Conservation (phyloP, 2,797 vertebrate genomes). For the Thaleichthys pacificus region DNA sequence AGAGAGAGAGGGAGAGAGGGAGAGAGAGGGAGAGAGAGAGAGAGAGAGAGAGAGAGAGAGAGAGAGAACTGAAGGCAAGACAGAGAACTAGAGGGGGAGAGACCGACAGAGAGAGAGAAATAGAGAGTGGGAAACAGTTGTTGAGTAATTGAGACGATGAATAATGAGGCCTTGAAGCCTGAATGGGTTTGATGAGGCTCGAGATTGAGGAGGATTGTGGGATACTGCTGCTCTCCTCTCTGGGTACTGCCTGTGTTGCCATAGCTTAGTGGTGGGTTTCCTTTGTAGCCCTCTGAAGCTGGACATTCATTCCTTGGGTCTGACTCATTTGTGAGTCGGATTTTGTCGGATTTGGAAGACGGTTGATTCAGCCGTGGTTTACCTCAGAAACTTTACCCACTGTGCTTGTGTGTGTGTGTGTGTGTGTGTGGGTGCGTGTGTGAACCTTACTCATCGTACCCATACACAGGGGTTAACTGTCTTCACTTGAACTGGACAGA, state of each 20-base stretch:
- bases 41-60: slow-evolving; percentile 35
- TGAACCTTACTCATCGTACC: slow-evolving; percentile 32
- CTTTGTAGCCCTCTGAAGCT: no score
- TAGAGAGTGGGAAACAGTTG: slow-evolving; percentile 58
- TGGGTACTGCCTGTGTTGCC: neutral
- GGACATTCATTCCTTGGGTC: no score
- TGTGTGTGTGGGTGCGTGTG: neutral
- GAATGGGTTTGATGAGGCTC: slow-evolving; percentile 51
- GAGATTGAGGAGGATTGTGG: slow-evolving; percentile 51
- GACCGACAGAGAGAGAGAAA: slow-evolving; percentile 55
- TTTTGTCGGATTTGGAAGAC: neutral
- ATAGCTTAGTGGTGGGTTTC: neutral
- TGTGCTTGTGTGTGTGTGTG: neutral
- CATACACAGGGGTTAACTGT: slow-evolving; percentile 60
- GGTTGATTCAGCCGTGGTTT: no score
- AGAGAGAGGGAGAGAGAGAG: slow-evolving; percentile 48
- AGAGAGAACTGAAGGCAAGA: slow-evolving; percentile 39
- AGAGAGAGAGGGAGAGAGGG: slow-evolving; percentile 24
- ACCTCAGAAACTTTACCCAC: no score
- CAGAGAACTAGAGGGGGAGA: slow-evolving; percentile 38
- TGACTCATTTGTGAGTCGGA: no score
- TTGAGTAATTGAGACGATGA: slow-evolving; percentile 85
- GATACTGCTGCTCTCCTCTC: neutral
- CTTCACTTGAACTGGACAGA: slow-evolving; percentile 64
- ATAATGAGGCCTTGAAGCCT: slow-evolving; percentile 79